Evolutionary conservation across 1,140 invertebrate genomes (phyloP).

Genomic region (Oppia nitens): DNA sequence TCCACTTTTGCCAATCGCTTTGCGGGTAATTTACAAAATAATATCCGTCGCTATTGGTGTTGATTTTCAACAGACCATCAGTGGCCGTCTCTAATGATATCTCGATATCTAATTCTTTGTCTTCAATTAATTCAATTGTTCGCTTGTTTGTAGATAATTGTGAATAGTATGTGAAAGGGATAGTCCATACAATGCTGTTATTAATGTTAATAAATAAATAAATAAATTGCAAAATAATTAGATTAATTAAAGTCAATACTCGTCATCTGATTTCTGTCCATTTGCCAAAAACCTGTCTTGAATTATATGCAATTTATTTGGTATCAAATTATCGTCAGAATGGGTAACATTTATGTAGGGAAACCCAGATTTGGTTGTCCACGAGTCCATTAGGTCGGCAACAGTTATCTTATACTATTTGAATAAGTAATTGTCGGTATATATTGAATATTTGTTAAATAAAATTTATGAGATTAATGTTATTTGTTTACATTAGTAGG

Average conservation of each 20-base stretch:
- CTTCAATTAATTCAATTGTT: background rate
- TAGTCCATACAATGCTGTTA: constrained; percentile 1
- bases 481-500: constrained; percentile 48
- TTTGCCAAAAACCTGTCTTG: constrained; percentile 6
- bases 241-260: too few relatives aligned
- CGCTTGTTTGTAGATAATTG: background rate
- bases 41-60: constrained; percentile 33
- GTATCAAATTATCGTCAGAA: too few relatives aligned
- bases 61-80: constrained; percentile 45
- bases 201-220: background rate
- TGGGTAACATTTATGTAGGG: constrained; percentile 35
- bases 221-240: too few relatives aligned
- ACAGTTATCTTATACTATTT: constrained; percentile 66
- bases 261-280: background rate
- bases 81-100: background rate
- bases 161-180: constrained; percentile 3
- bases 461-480: too few relatives aligned
- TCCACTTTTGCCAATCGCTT: constrained; percentile 45
- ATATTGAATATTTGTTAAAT: too few relatives aligned
- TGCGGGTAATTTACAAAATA: constrained; percentile 63
- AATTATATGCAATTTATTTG: background rate
- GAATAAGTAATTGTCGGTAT: too few relatives aligned
- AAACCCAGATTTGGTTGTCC: constrained; percentile 79
- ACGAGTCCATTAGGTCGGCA: constrained; percentile 65
- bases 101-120: background rate